Evolutionary conservation across 1,140 invertebrate genomes (phyloP), one percentile per base, ranked within the genome.

Genomic region (Dufourea novaeangliae): DNA sequence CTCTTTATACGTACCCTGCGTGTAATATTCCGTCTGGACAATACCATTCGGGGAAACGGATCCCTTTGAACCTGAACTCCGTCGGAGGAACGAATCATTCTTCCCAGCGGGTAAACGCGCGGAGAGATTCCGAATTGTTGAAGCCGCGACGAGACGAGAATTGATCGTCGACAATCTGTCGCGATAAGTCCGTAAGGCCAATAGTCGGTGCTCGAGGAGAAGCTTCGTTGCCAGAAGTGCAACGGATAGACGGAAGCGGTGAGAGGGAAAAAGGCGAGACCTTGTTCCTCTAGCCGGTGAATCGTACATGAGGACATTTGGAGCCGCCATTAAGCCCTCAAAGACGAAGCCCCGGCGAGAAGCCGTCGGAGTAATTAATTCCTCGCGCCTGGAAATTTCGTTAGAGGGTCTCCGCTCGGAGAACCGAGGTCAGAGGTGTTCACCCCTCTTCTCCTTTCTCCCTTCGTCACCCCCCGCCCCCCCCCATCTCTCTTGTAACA

Each of bases 291-390:
- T 8, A 7, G 1, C 22, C 17, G 2, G 3, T 5, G 61, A 73
- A 34, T 67, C 59, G 63, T n/a, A 56, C 61, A 50, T 7, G 63
- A 75, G 50, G 37, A 75, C 72, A 59, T 75, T 75, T 6, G 14
- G 39, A 41, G 39, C 50, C 27, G 29, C 62, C 39, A 44, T 75
- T 75, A 75, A 75, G 52, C 73, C 64, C 52, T 69, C 64, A 69
- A 75, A 69, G 73, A 41, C 62, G 63, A 67, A 46, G 64, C 39
- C 39, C 34, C 12, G 22, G 32, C 56, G n/a, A 25, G 56, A 34
- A 73, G 44, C 22, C 63, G 72, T 27, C 39, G 52, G 22, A 46
- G 73, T 69, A 75, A 75, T 75, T 68, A 57, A 75, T 68, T 75
- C 52, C 52, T 69, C 27, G 63, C 44, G 64, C 39, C 54, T 59